Percentiles rank a stretch among this genome's conserved stretches.
Evolutionary conservation across 2,888 invertebrate species (phyloP).

Genomic region (Ctenicera cuprea): DNA sequence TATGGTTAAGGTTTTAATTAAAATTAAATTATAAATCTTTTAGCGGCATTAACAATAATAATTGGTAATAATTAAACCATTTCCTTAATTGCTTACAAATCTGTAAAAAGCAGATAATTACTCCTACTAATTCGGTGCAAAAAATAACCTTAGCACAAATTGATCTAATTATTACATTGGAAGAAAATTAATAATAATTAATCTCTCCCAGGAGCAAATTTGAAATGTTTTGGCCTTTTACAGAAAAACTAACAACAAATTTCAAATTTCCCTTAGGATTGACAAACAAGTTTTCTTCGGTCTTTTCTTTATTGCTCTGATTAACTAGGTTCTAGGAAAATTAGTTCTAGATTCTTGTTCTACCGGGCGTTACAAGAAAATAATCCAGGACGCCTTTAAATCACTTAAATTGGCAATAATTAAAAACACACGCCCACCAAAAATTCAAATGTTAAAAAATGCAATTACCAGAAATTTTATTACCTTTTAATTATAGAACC

Average conservation of each 20-base stretch:
- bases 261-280: neutral
- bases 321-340: too few species aligned
- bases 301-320: too few species aligned
- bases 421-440: neutral
- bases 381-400: slow-evolving; percentile 10
- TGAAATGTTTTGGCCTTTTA: neutral
- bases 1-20: too few species aligned
- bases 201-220: neutral
- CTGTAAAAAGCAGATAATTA: neutral
- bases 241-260: neutral
- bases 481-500: slow-evolving; percentile 6
- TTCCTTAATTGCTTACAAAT: too few species aligned
- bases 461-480: neutral
- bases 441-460: neutral
- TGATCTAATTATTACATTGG: slow-evolving; percentile 6
- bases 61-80: too few species aligned
- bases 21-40: too few species aligned
- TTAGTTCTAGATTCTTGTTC: neutral
- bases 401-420: slow-evolving; percentile 3
- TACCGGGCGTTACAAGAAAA: neutral
- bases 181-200: slow-evolving; percentile 20
- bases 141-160: neutral
- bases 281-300: neutral
- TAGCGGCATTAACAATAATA: too few species aligned
- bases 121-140: neutral